Evolutionary conservation across 2,888 invertebrate species (phyloP), one percentile per base, ranked within the genome.

Genomic region (Sphinx pinastri): DNA sequence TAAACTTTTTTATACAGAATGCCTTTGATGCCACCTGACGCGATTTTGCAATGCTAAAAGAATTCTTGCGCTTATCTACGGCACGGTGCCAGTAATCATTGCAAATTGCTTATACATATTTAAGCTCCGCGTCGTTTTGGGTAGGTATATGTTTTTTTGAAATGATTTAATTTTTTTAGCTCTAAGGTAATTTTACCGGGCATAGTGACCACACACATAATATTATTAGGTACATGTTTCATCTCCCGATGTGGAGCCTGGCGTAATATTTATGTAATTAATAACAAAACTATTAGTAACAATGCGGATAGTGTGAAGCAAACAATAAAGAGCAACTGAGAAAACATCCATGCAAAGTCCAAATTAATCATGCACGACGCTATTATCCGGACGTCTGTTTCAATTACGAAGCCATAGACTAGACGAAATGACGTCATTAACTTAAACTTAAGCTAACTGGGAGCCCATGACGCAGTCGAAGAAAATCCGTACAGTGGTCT

Each of bases 41-140:
- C 49, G 47, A 19, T 19, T 49, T 63, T 63, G 49, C 69, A 69
- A 72, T 52, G 68, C 60, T 59, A 55, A 68, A 54, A 68, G 16
- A 60, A 63, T 63, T 49, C 49, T 49, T 63, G 12, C 47, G 47
- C 49, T 63, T 63, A 63, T 63, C 47, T 63, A 47, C 13, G 63
- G 49, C 16, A 49, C 19, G 47, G 63, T 47, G 49, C 49, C 63
- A 63, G 49, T 63, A 49, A 63, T 49, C 12, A 63, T 63, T 63
- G 49, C 63, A 63, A 63, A 63, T 47, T 63, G 63, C 49, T 63
- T 63, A 63, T 63, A 63, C 63, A 63, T 63, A 47, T 63, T 63
- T 49, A 49, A 63, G 47, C 63, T 13, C 1, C 12, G 14, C 12
- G 49, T 12, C 49, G 49, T 47, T 11, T 63, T 19, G 12, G 19